Evolutionary conservation across 2,113 vertebrate species (phyloP).

Genomic region (Ptychochromis oligacanthus): DNA sequence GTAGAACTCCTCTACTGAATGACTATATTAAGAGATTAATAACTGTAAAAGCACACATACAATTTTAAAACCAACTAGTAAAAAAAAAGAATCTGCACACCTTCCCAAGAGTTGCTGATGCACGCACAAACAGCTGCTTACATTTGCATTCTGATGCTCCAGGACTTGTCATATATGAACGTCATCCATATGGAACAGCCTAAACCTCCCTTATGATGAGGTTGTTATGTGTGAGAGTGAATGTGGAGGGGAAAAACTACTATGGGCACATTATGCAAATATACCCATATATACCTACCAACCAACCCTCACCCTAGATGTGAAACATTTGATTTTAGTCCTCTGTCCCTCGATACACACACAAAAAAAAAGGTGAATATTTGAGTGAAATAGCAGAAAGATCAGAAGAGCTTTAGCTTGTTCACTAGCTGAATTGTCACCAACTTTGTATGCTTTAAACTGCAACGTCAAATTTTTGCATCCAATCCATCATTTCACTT

Average conservation of each 20-base stretch:
- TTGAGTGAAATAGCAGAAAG: slow-evolving; percentile 22
- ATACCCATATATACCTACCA: not conserved
- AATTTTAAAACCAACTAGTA: not conserved
- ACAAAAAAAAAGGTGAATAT: slow-evolving; percentile 40
- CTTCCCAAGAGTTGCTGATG: slow-evolving; percentile 45
- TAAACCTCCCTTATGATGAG: slow-evolving; percentile 43
- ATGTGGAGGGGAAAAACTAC: slow-evolving; percentile 8
- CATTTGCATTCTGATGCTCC: slow-evolving; percentile 63
- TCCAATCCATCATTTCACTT: not conserved
- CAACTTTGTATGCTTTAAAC: too few relatives aligned
- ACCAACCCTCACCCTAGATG: not conserved
- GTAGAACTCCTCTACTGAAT: too few relatives aligned
- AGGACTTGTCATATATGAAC: slow-evolving; percentile 22
- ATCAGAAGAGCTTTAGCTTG: not conserved
- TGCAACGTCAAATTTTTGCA: not conserved
- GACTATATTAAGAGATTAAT: not conserved
- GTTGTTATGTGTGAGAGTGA: slow-evolving; percentile 21
- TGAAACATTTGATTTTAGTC: slow-evolving; percentile 29
- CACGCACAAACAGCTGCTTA: slow-evolving; percentile 52
- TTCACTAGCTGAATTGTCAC: too few relatives aligned
- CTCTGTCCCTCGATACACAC: not conserved
- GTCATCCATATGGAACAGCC: slow-evolving; percentile 72
- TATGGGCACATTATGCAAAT: slow-evolving; percentile 5
- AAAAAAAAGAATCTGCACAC: slow-evolving; percentile 21
- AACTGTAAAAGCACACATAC: not conserved